Evolutionary conservation across 2,113 vertebrate species (phyloP).

Genomic region (Phaethornis superciliosus): DNA sequence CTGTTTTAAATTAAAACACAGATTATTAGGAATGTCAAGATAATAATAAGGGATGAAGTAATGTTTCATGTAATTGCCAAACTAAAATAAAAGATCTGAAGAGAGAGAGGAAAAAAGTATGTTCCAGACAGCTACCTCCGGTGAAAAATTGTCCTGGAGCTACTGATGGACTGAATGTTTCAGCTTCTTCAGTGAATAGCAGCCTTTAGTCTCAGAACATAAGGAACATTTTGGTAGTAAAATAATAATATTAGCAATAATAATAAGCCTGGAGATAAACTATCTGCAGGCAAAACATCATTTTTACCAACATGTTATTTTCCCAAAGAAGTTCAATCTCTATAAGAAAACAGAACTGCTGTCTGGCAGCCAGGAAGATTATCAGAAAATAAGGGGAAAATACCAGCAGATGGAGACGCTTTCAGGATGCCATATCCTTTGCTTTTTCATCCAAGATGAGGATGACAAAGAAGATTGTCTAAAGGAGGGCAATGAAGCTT

Average conservation of each 20-base stretch:
- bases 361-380: not conserved
- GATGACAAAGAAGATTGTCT: not conserved
- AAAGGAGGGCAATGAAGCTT: not conserved
- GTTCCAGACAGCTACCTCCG: not conserved
- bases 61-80: constrained; percentile 70
- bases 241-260: not conserved
- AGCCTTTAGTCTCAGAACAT: not conserved
- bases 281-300: not conserved
- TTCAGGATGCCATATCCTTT: not conserved
- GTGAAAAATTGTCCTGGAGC: not conserved
- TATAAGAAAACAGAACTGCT: not conserved
- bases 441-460: not conserved
- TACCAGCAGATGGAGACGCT: not conserved
- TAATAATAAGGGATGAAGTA: constrained; percentile 60
- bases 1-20: constrained; percentile 79
- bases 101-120: not conserved
- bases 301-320: not conserved
- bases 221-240: not conserved
- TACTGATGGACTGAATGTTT: not conserved
- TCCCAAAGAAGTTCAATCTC: not conserved
- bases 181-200: not conserved
- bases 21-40: constrained; percentile 70
- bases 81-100: constrained; percentile 59
- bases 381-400: not conserved
- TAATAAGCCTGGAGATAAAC: not conserved